These are phyloP conservation scores for Paradoxurus hermaphroditus DNA, from an alignment of 2,113 vertebrate genomes.

Conservation along the genomic window DNA sequence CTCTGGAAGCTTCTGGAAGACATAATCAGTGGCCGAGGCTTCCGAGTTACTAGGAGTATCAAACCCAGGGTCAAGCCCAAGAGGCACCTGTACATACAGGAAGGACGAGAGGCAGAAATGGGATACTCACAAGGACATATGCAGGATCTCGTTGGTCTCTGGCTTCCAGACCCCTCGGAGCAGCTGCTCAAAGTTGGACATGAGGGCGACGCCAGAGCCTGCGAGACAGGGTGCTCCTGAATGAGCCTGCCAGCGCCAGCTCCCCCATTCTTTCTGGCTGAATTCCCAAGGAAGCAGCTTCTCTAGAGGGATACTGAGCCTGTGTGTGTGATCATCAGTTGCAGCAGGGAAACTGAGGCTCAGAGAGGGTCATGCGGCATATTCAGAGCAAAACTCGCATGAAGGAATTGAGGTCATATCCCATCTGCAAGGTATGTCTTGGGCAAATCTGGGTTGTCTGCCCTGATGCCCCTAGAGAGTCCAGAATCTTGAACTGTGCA, in stretches of 20 bases:
- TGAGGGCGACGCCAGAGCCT: constrained; percentile 96
- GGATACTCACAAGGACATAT: constrained; percentile 96
- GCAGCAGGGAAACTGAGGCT: background rate
- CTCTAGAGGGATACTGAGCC: background rate
- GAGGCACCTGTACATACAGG: background rate
- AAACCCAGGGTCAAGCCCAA: background rate
- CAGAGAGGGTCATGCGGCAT: background rate
- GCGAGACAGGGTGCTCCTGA: background rate
- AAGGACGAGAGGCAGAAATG: rapidly evolving
- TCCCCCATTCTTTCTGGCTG: background rate
- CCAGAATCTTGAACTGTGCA: background rate
- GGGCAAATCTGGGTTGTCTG: background rate
- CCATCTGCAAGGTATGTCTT: background rate
- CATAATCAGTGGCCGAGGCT: background rate
- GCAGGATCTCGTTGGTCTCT: constrained; percentile 95
- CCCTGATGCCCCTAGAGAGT: too few relatives aligned
- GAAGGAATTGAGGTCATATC: background rate
- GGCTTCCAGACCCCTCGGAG: constrained; percentile 97
- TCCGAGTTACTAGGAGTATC: background rate
- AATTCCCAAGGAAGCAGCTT: background rate
- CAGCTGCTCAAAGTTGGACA: constrained; percentile 97
- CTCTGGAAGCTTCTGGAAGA: background rate
- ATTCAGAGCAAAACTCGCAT: background rate
- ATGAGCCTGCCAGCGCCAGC: background rate
- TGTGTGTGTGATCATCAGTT: background rate